These are phyloP conservation scores for Willisornis vidua DNA, from an alignment of 2,113 vertebrate genomes.

Conservation along the genomic window DNA sequence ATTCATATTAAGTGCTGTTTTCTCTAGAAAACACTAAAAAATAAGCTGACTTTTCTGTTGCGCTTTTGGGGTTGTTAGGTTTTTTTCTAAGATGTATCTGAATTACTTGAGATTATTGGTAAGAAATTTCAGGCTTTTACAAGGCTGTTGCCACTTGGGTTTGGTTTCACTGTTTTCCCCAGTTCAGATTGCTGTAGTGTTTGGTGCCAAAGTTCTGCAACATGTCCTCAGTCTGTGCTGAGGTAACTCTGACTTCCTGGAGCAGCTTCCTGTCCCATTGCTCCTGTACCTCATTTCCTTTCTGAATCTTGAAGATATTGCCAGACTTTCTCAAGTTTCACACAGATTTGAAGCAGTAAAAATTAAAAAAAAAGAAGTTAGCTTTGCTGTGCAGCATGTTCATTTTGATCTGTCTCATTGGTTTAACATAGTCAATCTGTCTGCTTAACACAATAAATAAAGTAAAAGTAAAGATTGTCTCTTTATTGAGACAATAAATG, in stretches of 20 bases:
- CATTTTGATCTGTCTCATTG: background rate
- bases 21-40: background rate
- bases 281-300: constrained; percentile 77
- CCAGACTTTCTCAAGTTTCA: constrained; percentile 76
- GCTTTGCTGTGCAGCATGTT: background rate
- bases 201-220: constrained; percentile 74
- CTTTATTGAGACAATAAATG: background rate
- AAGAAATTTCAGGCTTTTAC: background rate
- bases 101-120: background rate
- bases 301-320: constrained; percentile 76
- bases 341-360: constrained; percentile 75
- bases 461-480: background rate
- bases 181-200: constrained; percentile 72
- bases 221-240: constrained; percentile 74
- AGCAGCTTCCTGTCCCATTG: constrained; percentile 75
- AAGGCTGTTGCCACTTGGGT: background rate
- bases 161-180: constrained; percentile 27
- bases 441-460: background rate
- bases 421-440: background rate
- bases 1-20: background rate
- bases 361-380: background rate
- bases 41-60: background rate
- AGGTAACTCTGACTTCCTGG: constrained; percentile 79
- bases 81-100: background rate
- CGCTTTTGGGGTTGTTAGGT: no score